Evolutionary conservation across 2,113 vertebrate genomes (phyloP).

Genomic region (Malaclemys terrapin): DNA sequence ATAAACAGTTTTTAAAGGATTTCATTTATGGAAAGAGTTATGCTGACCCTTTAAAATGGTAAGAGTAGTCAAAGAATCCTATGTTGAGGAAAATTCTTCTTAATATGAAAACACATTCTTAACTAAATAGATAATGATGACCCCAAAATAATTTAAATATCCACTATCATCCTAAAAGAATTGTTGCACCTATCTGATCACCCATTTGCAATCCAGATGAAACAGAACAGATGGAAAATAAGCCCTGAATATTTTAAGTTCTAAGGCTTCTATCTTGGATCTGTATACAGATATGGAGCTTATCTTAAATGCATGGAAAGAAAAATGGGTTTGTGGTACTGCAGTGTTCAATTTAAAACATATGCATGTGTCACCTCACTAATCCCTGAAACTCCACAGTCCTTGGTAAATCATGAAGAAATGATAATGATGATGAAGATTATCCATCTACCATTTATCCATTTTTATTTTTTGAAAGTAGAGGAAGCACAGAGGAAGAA

Average conservation of each 20-base stretch:
- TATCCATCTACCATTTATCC: not conserved
- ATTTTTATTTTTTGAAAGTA: not conserved
- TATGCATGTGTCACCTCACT: rapidly evolving
- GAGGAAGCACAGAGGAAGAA: constrained; percentile 4
- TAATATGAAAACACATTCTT: not conserved
- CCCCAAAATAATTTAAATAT: not conserved
- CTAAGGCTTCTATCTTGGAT: not conserved
- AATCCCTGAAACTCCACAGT: not conserved
- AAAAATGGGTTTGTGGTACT: not conserved
- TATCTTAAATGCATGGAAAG: not conserved
- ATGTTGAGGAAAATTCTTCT: not conserved
- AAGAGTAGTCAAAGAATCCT: not conserved
- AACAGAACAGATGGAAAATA: not conserved
- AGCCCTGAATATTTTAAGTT: not conserved
- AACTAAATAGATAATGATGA: not conserved
- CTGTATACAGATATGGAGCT: not conserved
- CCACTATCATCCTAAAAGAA: not conserved
- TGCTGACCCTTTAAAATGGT: not conserved
- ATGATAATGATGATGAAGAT: not conserved
- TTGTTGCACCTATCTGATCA: not conserved
- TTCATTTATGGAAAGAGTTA: not conserved
- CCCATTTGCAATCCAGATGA: not conserved
- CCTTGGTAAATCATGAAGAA: not conserved
- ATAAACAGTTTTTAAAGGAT: not conserved
- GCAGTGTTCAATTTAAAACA: not conserved